These are phyloP conservation scores for Mallotus villosus DNA, from an alignment of 2,797 vertebrate species.

Conservation along the genomic window DNA sequence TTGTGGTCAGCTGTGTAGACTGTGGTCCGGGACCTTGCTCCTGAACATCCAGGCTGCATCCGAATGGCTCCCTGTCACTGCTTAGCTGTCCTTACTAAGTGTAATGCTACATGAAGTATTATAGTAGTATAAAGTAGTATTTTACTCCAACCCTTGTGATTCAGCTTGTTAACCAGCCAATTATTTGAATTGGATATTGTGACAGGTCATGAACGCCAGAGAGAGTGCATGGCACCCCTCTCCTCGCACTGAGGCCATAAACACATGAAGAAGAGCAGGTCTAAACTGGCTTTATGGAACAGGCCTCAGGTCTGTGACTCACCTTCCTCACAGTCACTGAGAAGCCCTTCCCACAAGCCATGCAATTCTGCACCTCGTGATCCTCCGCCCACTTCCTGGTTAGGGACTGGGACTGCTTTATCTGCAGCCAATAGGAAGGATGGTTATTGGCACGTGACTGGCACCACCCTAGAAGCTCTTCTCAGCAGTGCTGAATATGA, in stretches of 20 bases:
- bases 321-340: constrained; percentile 93
- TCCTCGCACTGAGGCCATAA: too few relatives aligned
- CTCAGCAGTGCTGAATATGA: not conserved
- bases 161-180: too few relatives aligned
- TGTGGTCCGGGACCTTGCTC: not conserved
- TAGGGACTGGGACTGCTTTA: constrained; percentile 92
- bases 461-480: not conserved
- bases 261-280: too few relatives aligned
- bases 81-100: not conserved
- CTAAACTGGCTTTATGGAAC: too few relatives aligned
- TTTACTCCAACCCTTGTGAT: too few relatives aligned
- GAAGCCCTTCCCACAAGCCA: constrained; percentile 95
- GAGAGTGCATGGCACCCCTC: too few relatives aligned
- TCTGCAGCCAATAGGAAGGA: constrained; percentile 68
- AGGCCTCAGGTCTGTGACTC: constrained; percentile 26
- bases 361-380: constrained; percentile 96
- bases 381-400: constrained; percentile 98
- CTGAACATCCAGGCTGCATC: too few relatives aligned
- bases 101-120: too few relatives aligned
- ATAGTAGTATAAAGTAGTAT: too few relatives aligned
- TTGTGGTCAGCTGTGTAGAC: not conserved
- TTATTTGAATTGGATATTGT: too few relatives aligned
- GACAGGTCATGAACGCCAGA: too few relatives aligned
- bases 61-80: too few relatives aligned
- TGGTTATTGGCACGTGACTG: not conserved